Evolutionary conservation across 2,113 vertebrate species (phyloP).

Genomic region (Penelope pileata): DNA sequence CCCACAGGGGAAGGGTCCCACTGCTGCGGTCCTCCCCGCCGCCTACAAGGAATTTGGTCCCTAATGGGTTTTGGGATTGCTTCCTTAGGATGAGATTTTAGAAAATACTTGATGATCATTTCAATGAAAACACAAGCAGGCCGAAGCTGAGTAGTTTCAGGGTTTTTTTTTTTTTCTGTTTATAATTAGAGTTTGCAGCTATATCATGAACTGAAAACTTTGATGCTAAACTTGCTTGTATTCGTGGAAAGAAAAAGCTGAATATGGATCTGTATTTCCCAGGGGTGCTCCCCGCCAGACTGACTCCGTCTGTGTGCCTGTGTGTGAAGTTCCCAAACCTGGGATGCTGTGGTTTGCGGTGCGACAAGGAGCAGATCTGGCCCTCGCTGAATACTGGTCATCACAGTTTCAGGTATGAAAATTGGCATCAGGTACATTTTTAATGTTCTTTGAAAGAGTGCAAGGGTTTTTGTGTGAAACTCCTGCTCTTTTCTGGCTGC

Average conservation of each 20-base stretch:
- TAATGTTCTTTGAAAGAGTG: not conserved
- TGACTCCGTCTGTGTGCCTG: not conserved
- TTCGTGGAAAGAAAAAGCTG: not conserved
- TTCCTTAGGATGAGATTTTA: not conserved
- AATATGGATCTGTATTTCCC: not conserved
- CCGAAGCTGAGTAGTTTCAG: not conserved
- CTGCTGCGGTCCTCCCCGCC: not conserved
- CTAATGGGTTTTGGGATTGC: not conserved
- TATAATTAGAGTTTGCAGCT: not conserved
- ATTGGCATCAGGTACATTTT: not conserved
- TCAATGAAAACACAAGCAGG: not conserved
- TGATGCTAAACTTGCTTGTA: not conserved
- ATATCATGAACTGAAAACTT: not conserved
- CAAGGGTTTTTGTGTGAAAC: not conserved
- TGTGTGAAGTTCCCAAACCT: not conserved
- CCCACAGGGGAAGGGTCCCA: no score
- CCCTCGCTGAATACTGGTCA: rapidly evolving
- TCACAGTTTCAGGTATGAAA: not conserved
- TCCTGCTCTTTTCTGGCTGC: not conserved
- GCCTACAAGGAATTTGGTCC: not conserved
- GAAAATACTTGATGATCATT: not conserved
- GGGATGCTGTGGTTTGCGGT: not conserved
- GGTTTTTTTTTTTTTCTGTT: not conserved
- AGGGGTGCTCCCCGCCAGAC: not conserved
- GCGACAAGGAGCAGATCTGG: not conserved